phyloP scores from a whole-genome alignment of 1,140 invertebrate genomes.

The Drosophila pandora region DNA sequence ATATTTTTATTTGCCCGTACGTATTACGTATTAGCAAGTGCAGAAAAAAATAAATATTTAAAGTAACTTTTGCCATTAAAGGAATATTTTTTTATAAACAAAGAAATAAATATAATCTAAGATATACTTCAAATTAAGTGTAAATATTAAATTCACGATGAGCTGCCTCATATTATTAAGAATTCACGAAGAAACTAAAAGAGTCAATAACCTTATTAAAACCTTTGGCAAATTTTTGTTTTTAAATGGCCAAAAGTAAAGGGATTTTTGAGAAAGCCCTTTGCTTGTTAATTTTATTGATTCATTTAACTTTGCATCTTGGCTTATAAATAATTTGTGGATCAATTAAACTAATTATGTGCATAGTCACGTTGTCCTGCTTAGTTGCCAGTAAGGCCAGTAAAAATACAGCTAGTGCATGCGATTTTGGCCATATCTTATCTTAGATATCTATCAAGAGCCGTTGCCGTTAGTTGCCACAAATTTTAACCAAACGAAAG shows the following conservation, averaged over 20 bases:
- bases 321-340: neutral
- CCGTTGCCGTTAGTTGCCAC: slow-evolving; percentile 3
- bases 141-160: neutral
- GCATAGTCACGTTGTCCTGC: neutral
- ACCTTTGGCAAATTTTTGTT: neutral
- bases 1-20: slow-evolving; percentile 14
- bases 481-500: slow-evolving; percentile 44
- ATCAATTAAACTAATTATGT: neutral
- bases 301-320: neutral
- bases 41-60: slow-evolving; percentile 5
- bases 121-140: neutral
- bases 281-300: too few species aligned
- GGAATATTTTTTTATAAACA: neutral
- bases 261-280: too few species aligned
- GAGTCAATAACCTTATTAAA: neutral
- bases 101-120: neutral
- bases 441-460: slow-evolving; percentile 60
- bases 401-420: slow-evolving; percentile 47
- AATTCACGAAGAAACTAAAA: neutral
- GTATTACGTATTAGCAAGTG: slow-evolving; percentile 37
- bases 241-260: too few species aligned
- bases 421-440: slow-evolving; percentile 61
- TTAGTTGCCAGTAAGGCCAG: slow-evolving; percentile 30
- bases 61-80: neutral
- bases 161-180: neutral